Evolutionary conservation across 2,888 invertebrate genomes (phyloP), one percentile per base, ranked within the genome.

Genomic region (Eristalis tenax): DNA sequence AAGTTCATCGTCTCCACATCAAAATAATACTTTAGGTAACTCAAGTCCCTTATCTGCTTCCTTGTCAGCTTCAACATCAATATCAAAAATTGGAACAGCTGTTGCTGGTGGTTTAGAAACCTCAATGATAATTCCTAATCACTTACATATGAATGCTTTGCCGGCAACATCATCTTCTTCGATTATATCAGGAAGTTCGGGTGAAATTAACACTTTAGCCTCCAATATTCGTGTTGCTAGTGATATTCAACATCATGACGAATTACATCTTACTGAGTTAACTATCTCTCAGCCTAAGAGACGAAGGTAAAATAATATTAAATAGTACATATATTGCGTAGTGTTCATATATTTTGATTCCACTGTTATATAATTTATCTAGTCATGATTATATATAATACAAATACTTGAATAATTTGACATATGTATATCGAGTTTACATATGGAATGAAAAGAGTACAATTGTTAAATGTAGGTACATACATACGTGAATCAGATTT

Each of bases 191-290:
- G 84, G 61, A 22, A 75, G 63, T 56, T 66, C 87, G 22, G 61
- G 65, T 71, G 89, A 89, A 70, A 80, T 89, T 56, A 22, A 64
- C 3, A 38, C 78, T 22, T 32, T 86, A 75, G 69, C 73, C 73
- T 40, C 77, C 26, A 82, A 78, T 75, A 63, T 89, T 18, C 82
- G 83, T 69, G 77, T 69, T 82, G 80, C 74, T 69, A 88, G 81
- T 50, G 89, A 88, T 23, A 68, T 84, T 28, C 79, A 83, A 6
- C 88, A 89, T 77, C 78, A 82, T 75, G 69, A 86, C n/a, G 89
- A 89, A 28, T 84, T 89, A 10, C 89, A 89, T 83, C 40, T 89
- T 18, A 89, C 89, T n/a, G 89, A 89, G 84, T 50, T 89, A 35
- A 79, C 89, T 63, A 75, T 76, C 15, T 73, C 88, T 71, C 89